A percentile compares a stretch with the other conserved stretches of the same genome.
Conservation (phyloP, 2,797 vertebrate species). For the Diglossa cyanea region DNA sequence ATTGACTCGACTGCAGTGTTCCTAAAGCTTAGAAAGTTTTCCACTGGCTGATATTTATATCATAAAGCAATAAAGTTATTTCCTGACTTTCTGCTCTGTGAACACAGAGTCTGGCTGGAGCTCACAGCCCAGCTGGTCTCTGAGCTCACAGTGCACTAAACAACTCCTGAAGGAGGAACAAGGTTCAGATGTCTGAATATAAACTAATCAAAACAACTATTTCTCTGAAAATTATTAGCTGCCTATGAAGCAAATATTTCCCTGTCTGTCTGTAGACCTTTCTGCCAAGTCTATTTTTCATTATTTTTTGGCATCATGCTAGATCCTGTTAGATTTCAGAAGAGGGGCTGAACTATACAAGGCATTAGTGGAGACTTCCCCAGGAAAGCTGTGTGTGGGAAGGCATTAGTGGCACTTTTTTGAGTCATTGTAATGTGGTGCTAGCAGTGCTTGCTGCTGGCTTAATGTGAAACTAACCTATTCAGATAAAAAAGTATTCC, state of each 20-base stretch:
- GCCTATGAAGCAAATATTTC: conserved; percentile 46
- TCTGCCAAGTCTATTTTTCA: conserved; percentile 21
- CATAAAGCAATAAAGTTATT: conserved; percentile 36
- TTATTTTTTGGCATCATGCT: conserved; percentile 1
- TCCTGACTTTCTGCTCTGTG: conserved; percentile 36
- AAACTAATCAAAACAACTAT: conserved; percentile 51
- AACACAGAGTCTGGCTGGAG: conserved; percentile 11
- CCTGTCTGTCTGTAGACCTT: conserved; percentile 20
- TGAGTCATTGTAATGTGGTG: background rate
- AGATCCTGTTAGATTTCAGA: background rate
- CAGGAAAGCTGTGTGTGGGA: background rate
- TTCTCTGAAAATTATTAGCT: conserved; percentile 57
- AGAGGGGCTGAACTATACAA: background rate
- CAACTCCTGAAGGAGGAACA: conserved; percentile 34
- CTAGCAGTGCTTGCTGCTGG: background rate
- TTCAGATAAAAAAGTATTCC: background rate
- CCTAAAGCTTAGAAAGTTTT: conserved; percentile 10
- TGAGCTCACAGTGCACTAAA: conserved; percentile 13
- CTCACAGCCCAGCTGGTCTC: conserved; percentile 32
- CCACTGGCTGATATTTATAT: conserved; percentile 39
- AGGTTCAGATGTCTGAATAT: conserved; percentile 35
- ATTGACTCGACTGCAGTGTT: conserved; percentile 37
- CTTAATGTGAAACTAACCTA: background rate
- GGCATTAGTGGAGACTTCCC: background rate
- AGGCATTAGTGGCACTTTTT: background rate